A percentile compares a stretch with the other conserved stretches of the same genome.
Evolutionary conservation across 2,888 invertebrate genomes (phyloP).

Genomic region (Rotaria magnacalcarata): DNA sequence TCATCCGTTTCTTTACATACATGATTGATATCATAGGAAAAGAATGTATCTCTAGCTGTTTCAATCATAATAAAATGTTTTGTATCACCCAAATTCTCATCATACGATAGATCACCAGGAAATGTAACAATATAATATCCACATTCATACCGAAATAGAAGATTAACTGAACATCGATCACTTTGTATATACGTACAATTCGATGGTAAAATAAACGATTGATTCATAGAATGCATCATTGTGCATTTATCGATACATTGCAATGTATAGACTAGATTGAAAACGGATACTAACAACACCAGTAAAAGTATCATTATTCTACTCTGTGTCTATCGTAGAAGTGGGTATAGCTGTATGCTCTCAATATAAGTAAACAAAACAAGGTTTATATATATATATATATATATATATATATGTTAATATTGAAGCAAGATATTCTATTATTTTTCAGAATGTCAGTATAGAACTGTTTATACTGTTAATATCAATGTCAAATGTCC

Average conservation of each 20-base stretch:
- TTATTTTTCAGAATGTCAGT: neutral
- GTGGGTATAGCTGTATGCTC: neutral
- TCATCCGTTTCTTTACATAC: neutral
- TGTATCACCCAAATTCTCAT: neutral
- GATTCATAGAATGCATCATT: neutral
- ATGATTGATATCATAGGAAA: neutral
- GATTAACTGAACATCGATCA: neutral
- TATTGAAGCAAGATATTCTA: neutral
- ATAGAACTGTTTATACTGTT: neutral
- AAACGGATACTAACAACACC: neutral
- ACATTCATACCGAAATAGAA: neutral
- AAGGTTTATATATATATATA: neutral
- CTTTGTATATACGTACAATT: neutral
- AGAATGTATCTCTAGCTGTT: neutral
- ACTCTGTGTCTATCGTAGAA: neutral
- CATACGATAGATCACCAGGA: neutral
- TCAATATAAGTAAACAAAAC: neutral
- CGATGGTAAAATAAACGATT: neutral
- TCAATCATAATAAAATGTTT: neutral
- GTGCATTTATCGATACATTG: neutral
- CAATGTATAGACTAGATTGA: neutral
- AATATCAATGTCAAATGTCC: neutral
- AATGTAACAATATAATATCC: neutral
- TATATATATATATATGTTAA: neutral
- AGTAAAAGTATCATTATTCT: neutral